These are phyloP conservation scores for Herpetotheres cachinnans DNA, from an alignment of 2,113 vertebrate species.

Conservation along the genomic window DNA sequence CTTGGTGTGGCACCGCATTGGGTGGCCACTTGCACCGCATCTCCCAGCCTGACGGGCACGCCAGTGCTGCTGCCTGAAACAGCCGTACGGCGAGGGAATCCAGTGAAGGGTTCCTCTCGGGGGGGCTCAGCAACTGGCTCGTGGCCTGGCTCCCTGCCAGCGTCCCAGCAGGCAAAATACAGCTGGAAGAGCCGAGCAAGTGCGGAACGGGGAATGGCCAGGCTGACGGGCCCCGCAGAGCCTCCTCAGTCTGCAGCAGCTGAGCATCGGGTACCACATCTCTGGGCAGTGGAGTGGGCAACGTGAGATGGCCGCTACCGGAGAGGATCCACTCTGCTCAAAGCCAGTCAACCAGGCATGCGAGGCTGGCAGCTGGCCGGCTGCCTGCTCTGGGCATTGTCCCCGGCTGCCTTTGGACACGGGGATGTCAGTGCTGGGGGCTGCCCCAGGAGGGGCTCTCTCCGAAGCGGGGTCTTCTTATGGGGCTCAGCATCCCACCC, in stretches of 20 bases:
- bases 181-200: background rate
- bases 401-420: background rate
- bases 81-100: background rate
- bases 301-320: accelerated
- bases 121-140: background rate
- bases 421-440: accelerated
- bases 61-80: too few relatives aligned
- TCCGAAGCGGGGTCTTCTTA: accelerated
- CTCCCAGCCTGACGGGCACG: background rate
- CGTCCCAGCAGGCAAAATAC: background rate
- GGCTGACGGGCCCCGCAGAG: background rate
- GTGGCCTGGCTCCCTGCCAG: background rate
- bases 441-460: background rate
- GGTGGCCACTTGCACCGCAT: background rate
- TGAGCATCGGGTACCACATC: background rate
- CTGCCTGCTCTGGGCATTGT: background rate
- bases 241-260: background rate
- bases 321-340: background rate
- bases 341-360: background rate
- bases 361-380: background rate
- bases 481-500: background rate
- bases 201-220: background rate
- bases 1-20: accelerated
- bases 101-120: background rate
- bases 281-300: background rate